Base-by-base conservation (phyloP, 2,888 invertebrate species). In the Xestia ashworthii region DNA sequence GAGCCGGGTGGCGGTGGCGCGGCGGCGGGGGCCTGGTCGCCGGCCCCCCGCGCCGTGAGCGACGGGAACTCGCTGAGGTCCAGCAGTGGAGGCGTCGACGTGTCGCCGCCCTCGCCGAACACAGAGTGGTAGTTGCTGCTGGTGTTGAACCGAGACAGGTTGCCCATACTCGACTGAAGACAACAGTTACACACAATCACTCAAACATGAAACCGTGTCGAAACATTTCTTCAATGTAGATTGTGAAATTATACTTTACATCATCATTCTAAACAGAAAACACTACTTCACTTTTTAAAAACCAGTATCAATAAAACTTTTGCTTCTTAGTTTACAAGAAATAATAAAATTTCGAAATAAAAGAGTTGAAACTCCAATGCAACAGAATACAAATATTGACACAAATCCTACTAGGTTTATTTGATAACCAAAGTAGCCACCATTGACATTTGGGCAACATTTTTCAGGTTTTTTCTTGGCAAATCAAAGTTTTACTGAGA, bases 11-110 rank as follows among this genome's bases (percentile, higher is more conserved):
- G 98, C 85, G 98, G 98, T 82, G 98, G 98, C 97, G 98, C 98
- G 92, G 98, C 98, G 93, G 98, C 98, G 87, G 97, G 97, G 94
- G 98, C 97, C 95, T 98, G 98, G 97, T 98, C 98, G 89, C 98
- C 98, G 90, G 98, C 98, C 89, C 98, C 98, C 93, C 99, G 97
- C 95, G 98, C 98, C 91, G 99, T 99, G 93, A 99, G 97, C 89
- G 99, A 99, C 85, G 99, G 99, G 96, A 99, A 99, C 97, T 99
- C 99, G 93, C 98, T 98, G 89, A 99, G 98, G 97, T 99, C 99
- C 91, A 99, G 97, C 88, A 99, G 97, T 88, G 99, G 98, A 84
- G 99, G 99, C 92, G 98, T 98, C 92, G 98, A 97, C 91, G 98
- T 97, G 93, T 98, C 98, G 85, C 97, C 97, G 85, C 98, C 97